Conservation (phyloP, 2,113 vertebrate species). For the Rhinolophus ferrumequinum region DNA sequence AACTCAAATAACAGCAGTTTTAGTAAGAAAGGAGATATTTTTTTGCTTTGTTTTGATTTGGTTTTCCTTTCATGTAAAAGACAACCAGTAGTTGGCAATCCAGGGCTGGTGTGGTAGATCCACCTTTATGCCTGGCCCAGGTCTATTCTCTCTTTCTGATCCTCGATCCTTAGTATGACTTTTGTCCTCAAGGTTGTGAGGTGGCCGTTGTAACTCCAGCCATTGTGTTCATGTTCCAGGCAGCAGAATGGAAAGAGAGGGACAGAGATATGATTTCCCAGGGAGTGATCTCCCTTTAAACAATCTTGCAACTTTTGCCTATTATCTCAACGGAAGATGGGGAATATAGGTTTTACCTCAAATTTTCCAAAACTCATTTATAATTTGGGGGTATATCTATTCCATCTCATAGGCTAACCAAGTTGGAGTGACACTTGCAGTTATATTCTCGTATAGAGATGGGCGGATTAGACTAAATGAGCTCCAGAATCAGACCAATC, state of each 20-base stretch:
- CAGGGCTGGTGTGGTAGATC: not conserved
- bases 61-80: not conserved
- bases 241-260: not conserved
- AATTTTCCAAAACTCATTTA: not conserved
- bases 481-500: not conserved
- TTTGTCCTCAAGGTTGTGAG: fast-evolving
- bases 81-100: not conserved
- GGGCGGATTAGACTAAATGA: fast-evolving
- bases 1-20: not conserved
- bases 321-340: not conserved
- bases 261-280: not conserved
- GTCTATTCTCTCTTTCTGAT: not conserved
- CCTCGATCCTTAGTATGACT: not conserved
- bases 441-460: not conserved
- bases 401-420: not conserved
- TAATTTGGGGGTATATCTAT: not conserved
- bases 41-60: not conserved
- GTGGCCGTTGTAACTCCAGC: not conserved
- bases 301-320: not conserved
- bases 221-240: not conserved
- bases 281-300: not conserved
- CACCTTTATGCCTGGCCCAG: not conserved
- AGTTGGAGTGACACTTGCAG: no score
- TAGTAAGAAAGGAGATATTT: not conserved
- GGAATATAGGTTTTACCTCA: not conserved